A percentile compares a stretch with the other conserved stretches of the same genome.
Conservation (phyloP, 2,888 invertebrate species). For the Folsomia manolachei region DNA sequence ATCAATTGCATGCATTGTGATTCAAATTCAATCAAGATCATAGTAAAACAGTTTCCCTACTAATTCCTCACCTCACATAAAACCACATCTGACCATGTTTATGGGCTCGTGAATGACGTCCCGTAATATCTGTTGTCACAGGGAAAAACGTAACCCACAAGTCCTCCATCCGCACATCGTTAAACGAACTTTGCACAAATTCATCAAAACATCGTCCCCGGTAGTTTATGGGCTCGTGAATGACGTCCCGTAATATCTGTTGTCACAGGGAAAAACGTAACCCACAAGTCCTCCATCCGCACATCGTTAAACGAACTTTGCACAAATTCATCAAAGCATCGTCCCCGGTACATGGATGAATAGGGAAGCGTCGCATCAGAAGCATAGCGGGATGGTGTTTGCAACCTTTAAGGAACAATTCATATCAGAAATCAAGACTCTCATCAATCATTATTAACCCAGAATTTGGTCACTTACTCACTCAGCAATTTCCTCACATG, state of each 20-base stretch:
- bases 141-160: conserved; percentile 34
- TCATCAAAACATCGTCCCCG: not conserved
- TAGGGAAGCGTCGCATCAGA: conserved; percentile 38
- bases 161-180: conserved; percentile 45
- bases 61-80: no score
- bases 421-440: no score
- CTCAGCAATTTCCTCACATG: conserved; percentile 28
- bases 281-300: conserved; percentile 48
- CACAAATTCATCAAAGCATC: conserved; percentile 35
- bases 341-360: conserved; percentile 31
- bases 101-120: conserved; percentile 19
- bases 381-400: conserved; percentile 25
- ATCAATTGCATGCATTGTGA: not conserved
- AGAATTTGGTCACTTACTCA: conserved; percentile 14
- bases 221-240: conserved; percentile 17
- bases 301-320: conserved; percentile 33
- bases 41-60: not conserved
- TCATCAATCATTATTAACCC: not conserved
- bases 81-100: conserved; percentile 36
- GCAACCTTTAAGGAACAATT: conserved; percentile 9
- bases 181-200: conserved; percentile 24
- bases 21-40: no score
- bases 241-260: conserved; percentile 19
- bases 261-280: conserved; percentile 44
- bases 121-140: conserved; percentile 24